Percentiles rank a stretch among this genome's conserved stretches.
These are phyloP conservation scores for Eupelmus urozonus DNA, from an alignment of 2,888 invertebrate species.

Conservation along the genomic window DNA sequence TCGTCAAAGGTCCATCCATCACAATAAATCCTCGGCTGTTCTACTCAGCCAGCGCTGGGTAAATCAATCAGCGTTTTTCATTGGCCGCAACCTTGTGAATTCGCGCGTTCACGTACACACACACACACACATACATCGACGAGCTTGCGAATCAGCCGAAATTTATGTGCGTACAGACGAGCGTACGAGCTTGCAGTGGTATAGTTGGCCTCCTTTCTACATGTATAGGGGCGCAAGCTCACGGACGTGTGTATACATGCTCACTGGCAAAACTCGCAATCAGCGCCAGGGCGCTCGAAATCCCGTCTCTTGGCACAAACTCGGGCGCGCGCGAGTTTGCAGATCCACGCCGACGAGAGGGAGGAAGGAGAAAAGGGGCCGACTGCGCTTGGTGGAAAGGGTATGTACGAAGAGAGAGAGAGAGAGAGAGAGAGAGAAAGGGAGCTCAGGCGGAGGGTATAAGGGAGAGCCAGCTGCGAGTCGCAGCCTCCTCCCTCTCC, in stretches of 20 bases:
- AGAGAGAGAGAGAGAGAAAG: slow-evolving; percentile 51
- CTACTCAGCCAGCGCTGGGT: neutral
- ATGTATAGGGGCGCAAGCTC: neutral
- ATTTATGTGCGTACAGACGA: too few relatives aligned
- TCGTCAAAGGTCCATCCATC: neutral
- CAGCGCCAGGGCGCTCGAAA: slow-evolving; percentile 23
- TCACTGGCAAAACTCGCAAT: slow-evolving; percentile 43
- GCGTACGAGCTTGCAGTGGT: neutral
- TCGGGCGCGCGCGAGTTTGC: slow-evolving; percentile 35
- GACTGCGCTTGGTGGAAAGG: neutral
- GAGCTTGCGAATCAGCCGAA: too few relatives aligned
- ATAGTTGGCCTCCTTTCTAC: neutral
- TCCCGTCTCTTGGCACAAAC: slow-evolving; percentile 45
- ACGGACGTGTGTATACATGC: neutral
- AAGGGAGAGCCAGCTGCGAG: neutral
- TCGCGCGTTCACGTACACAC: neutral
- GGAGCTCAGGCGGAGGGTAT: slow-evolving; percentile 34
- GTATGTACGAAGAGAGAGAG: slow-evolving; percentile 17
- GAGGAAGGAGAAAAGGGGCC: too few relatives aligned
- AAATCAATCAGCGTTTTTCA: slow-evolving; percentile 6
- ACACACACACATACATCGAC: too few relatives aligned
- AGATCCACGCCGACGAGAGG: too few relatives aligned
- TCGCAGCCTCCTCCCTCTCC: slow-evolving; percentile 30
- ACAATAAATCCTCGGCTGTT: slow-evolving; percentile 3
- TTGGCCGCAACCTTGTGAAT: neutral